phyloP scores from a whole-genome alignment of 23 tunicate species.

The Halocynthia roretzi region DNA sequence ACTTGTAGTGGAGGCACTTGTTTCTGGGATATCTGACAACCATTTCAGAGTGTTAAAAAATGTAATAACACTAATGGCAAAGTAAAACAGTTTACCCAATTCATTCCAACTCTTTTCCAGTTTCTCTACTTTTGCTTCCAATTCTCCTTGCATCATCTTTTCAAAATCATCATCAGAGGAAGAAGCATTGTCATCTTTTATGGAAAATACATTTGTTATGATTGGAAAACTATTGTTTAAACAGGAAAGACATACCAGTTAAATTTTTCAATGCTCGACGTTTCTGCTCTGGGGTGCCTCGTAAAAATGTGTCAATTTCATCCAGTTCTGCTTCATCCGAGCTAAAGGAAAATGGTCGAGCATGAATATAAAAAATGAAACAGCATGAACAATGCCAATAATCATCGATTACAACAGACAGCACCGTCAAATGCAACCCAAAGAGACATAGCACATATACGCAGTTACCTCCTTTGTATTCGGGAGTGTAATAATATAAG shows the following conservation, averaged over 20 bases:
- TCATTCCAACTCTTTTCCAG: conserved; percentile 51
- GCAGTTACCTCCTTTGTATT: too few species aligned
- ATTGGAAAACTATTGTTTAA: neutral
- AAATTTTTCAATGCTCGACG: conserved; percentile 49
- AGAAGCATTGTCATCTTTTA: conserved; percentile 58
- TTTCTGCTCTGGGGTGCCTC: conserved; percentile 72
- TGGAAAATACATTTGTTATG: neutral
- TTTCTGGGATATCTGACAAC: neutral
- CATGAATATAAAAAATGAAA: too few species aligned
- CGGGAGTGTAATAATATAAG: too few species aligned
- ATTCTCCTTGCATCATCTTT: conserved; percentile 54
- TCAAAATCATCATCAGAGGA: conserved; percentile 95
- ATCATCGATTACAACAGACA: too few species aligned
- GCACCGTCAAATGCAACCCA: too few species aligned
- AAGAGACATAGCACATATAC: too few species aligned
- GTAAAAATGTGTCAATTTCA: conserved; percentile 58
- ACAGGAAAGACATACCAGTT: conserved; percentile 31
- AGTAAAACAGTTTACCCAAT: neutral
- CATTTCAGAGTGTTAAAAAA: neutral
- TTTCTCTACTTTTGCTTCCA: conserved; percentile 33
- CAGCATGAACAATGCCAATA: too few species aligned
- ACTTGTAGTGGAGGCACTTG: neutral
- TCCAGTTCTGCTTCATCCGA: conserved; percentile 69
- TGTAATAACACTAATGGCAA: neutral
- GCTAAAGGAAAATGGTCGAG: conserved; percentile 17